These are phyloP conservation scores for Cheilosia grossa DNA, from an alignment of 2,888 invertebrate species.

Conservation along the genomic window DNA sequence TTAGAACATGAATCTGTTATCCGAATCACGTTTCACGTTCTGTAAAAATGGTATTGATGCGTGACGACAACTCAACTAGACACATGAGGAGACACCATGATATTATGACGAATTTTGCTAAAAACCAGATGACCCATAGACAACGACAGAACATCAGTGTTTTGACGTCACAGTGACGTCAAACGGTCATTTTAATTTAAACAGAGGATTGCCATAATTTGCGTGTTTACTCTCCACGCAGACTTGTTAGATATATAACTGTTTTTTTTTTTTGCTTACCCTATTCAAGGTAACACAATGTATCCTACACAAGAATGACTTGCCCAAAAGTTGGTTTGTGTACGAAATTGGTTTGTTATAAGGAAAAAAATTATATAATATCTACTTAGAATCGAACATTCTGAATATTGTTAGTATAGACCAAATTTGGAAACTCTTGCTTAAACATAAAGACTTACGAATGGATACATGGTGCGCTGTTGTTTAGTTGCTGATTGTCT, in stretches of 20 bases:
- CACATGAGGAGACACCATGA: not conserved
- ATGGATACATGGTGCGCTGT: slow-evolving; percentile 77
- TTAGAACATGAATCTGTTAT: slow-evolving; percentile 5
- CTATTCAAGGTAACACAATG: slow-evolving; percentile 64
- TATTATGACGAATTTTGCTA: not conserved
- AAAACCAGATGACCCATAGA: slow-evolving; percentile 9
- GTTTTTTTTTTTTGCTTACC: not conserved
- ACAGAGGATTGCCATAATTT: not conserved
- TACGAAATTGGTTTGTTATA: slow-evolving; percentile 42
- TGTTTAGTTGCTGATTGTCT: slow-evolving; percentile 10
- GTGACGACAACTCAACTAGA: slow-evolving; percentile 28
- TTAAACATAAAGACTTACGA: slow-evolving; percentile 76
- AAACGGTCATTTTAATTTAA: not conserved
- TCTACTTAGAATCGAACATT: slow-evolving; percentile 26
- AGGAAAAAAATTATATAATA: not conserved
- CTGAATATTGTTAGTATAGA: slow-evolving; percentile 41
- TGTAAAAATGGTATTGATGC: not conserved
- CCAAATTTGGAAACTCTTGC: not conserved
- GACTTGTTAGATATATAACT: not conserved
- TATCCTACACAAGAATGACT: slow-evolving; percentile 30
- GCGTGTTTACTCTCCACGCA: not conserved
- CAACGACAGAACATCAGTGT: not conserved
- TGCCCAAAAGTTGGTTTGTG: slow-evolving; percentile 73
- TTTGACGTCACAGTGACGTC: slow-evolving; percentile 26
- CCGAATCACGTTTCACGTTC: slow-evolving; percentile 14